Percentiles rank a stretch among this genome's conserved stretches.
These are phyloP conservation scores for Steatornis caripensis DNA, from an alignment of 2,113 vertebrate genomes.

Conservation along the genomic window DNA sequence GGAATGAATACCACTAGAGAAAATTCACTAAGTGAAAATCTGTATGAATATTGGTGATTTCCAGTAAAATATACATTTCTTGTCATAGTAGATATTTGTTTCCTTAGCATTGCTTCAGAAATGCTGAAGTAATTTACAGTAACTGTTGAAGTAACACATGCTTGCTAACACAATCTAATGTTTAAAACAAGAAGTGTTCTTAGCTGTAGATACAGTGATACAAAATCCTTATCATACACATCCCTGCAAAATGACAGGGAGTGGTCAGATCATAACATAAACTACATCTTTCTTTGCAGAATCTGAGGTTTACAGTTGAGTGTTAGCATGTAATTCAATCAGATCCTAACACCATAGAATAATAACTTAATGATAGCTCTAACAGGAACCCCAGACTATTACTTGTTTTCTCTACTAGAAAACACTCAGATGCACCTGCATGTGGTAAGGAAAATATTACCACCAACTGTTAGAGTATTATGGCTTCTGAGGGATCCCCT, in stretches of 20 bases:
- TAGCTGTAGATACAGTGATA: neutral
- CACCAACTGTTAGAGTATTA: neutral
- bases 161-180: neutral
- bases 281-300: neutral
- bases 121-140: neutral
- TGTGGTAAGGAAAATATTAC: neutral
- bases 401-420: neutral
- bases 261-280: neutral
- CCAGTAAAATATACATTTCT: neutral
- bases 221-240: neutral
- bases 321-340: neutral
- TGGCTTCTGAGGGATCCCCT: neutral
- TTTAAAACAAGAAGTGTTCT: neutral
- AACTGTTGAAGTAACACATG: neutral
- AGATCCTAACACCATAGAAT: neutral
- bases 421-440: neutral
- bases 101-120: neutral
- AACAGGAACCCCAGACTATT: neutral
- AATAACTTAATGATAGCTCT: neutral
- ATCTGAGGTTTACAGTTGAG: neutral
- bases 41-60: neutral
- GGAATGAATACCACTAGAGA: neutral
- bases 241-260: neutral
- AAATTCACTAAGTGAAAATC: neutral
- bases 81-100: neutral